Conservation (phyloP, 2,888 invertebrate species). For the Epinotia brunnichana region DNA sequence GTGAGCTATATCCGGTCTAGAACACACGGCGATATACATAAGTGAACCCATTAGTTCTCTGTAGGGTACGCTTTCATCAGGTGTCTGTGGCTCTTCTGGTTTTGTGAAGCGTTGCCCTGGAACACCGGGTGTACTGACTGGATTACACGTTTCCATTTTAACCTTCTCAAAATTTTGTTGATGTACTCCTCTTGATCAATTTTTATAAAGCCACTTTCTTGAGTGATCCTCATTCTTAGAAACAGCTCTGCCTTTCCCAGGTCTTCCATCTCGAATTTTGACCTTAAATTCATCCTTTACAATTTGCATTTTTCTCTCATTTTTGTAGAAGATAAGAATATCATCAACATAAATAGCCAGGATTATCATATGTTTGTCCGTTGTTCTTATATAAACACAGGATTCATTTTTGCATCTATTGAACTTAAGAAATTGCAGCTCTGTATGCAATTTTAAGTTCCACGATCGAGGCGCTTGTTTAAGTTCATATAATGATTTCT, state of each 20-base stretch:
- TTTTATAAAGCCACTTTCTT: background rate
- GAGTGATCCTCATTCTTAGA: background rate
- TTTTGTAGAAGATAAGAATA: background rate
- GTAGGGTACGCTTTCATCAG: too few species aligned
- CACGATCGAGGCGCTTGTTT: background rate
- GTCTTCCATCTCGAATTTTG: background rate
- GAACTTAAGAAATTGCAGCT: background rate
- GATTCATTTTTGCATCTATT: background rate
- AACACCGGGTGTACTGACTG: too few species aligned
- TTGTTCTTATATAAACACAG: background rate
- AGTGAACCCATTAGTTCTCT: background rate
- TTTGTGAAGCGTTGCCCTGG: too few species aligned
- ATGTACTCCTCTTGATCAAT: constrained; percentile 1
- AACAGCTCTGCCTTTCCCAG: background rate
- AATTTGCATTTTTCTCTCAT: background rate
- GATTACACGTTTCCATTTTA: too few species aligned
- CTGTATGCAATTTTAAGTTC: background rate
- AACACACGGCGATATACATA: background rate
- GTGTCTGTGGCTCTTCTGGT: too few species aligned
- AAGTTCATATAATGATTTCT: background rate
- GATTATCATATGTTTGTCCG: background rate
- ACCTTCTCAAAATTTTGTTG: too few species aligned
- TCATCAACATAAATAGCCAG: background rate
- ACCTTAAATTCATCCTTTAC: background rate
- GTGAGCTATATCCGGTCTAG: background rate